Conservation (phyloP, 2,113 vertebrate species). For the Anguilla japonica region DNA sequence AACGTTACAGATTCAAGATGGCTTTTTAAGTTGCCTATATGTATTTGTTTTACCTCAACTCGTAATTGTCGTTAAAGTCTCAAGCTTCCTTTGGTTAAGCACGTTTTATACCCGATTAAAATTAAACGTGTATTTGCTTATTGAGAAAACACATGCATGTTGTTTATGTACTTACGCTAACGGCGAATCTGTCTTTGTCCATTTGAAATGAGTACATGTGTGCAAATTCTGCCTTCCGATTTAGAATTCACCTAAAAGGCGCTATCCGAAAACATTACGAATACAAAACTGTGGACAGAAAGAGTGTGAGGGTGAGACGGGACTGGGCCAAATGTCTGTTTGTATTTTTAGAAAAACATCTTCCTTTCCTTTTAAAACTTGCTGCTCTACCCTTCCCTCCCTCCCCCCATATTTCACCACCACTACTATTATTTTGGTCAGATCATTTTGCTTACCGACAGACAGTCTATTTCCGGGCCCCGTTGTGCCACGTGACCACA, state of each 20-base stretch:
- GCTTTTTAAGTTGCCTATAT: conserved; percentile 24
- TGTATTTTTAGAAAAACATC: conserved; percentile 29
- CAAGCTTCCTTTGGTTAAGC: neutral
- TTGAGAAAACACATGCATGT: neutral
- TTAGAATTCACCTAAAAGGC: conserved; percentile 5
- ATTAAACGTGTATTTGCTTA: neutral
- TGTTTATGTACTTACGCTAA: conserved; percentile 57
- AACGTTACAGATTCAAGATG: conserved; percentile 12
- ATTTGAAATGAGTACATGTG: conserved; percentile 40
- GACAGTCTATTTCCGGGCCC: conserved; percentile 54
- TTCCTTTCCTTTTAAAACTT: conserved; percentile 28
- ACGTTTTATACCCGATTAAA: neutral
- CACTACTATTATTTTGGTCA: conserved; percentile 6
- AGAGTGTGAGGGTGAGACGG: neutral
- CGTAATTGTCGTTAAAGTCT: neutral
- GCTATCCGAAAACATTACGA: neutral
- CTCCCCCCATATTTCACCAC: neutral
- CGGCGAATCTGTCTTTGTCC: conserved; percentile 65
- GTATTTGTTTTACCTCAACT: conserved; percentile 19
- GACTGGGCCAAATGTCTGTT: conserved; percentile 8
- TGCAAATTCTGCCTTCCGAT: neutral
- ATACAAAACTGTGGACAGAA: neutral
- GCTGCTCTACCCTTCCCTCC: neutral
- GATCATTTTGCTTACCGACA: conserved; percentile 13
- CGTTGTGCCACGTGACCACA: conserved; percentile 44